Evolutionary conservation across 2,888 invertebrate genomes (phyloP).

Genomic region (Neocrepidodera transversa): DNA sequence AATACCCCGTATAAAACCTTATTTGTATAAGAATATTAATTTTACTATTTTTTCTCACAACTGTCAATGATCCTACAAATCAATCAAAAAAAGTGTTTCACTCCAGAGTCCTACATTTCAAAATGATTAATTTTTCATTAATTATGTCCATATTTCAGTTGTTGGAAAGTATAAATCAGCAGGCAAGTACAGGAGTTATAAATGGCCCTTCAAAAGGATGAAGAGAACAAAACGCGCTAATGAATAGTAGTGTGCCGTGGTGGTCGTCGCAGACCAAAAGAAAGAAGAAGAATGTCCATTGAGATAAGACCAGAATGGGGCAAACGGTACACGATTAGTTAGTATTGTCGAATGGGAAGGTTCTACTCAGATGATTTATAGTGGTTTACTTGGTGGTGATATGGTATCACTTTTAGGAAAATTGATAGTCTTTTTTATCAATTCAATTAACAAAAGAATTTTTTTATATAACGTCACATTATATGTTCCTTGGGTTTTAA

Average conservation of each 20-base stretch:
- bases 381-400: slow-evolving; percentile 10
- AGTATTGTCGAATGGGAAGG: slow-evolving; percentile 13
- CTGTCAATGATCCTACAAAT: background rate
- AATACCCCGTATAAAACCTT: too few species aligned
- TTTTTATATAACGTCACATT: background rate
- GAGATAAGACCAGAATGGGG: slow-evolving; percentile 19
- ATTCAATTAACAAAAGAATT: background rate
- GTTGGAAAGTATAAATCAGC: slow-evolving; percentile 15
- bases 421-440: slow-evolving; percentile 5
- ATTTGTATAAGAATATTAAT: too few species aligned
- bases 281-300: slow-evolving; percentile 23
- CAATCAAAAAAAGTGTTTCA: background rate
- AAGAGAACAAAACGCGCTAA: slow-evolving; percentile 25
- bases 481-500: too few species aligned
- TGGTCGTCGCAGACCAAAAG: slow-evolving; percentile 16
- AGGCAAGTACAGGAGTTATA: slow-evolving; percentile 12
- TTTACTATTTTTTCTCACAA: background rate
- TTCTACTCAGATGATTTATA: slow-evolving; percentile 17
- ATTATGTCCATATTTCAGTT: slow-evolving; percentile 15
- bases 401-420: slow-evolving; percentile 6
- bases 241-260: slow-evolving; percentile 19
- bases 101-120: background rate
- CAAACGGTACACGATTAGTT: slow-evolving; percentile 24
- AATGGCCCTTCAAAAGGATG: slow-evolving; percentile 22
- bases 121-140: slow-evolving; percentile 17